Base-by-base conservation (phyloP, 1,140 invertebrate genomes). In the Pomacea maculata region DNA sequence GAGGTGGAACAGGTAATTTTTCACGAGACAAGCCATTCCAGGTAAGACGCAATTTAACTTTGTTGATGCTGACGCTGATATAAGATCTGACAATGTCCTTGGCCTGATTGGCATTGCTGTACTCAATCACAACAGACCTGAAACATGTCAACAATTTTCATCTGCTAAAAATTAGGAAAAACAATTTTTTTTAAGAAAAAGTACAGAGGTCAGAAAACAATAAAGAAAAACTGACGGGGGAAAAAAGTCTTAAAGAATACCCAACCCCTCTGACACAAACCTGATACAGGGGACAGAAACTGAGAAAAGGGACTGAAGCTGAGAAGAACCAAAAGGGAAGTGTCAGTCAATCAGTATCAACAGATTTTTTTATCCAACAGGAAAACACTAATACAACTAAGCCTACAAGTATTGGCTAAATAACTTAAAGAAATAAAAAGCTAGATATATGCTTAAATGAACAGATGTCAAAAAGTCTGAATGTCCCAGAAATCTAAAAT, bases 31-130 rank as follows among this genome's bases (percentile, higher is more conserved):
- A 45, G 67, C 77, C 45, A 52, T 54, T 68, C 52, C 77, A 65
- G 6, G 34, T 45, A 29, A 78, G 65, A 8, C 54, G 64, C 64
- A 78, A 29, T 67, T 71, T 78, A 5, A 21, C 15, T 65, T 78
- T 78, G 77, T 78, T 78, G 77, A 78, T 78, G 9, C 65, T 57
- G 52, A 78, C 67, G 34, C 77, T 71, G 45, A 65, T 17, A 67
- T 78, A 78, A 29, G 64, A 78, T 1, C 25, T 78, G 5, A 78
- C 15, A 54, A 78, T 71, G 25, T 78, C 77, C 0, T 70, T 54
- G 1, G 77, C 77, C 54, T 65, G 70, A 29, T 78, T n/a, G 11
- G 45, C 67, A 57, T 65, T 78, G 19, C 77, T 65, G 77, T 57
- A 71, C 77, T 78, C 65, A 15, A 78, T 21, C 21, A 71, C 65